Evolutionary conservation across 1,140 invertebrate species (phyloP).

Genomic region (Ctenoplectra terminalis): DNA sequence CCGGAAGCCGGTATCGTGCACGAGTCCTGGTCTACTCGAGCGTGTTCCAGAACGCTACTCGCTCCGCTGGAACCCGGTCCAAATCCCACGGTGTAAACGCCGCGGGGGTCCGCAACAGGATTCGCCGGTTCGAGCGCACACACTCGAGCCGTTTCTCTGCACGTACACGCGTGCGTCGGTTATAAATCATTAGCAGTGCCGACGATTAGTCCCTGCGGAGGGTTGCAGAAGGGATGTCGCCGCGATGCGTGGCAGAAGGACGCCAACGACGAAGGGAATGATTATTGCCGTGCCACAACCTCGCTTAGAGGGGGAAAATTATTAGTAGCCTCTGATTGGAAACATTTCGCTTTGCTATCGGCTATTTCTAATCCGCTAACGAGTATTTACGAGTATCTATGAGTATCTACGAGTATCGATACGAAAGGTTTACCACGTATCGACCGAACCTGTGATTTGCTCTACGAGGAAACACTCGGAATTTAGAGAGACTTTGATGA

Average conservation of each 20-base stretch:
- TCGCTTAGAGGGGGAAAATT: constrained; percentile 71
- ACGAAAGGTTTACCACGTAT: constrained; percentile 68
- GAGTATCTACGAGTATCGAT: constrained; percentile 22
- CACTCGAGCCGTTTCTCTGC: constrained; percentile 39
- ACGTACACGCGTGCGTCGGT: constrained; percentile 71
- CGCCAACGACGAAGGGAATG: constrained; percentile 66
- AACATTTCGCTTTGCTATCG: constrained; percentile 72
- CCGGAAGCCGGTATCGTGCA: constrained; percentile 63
- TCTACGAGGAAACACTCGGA: neutral
- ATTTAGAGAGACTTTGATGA: neutral
- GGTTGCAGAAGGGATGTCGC: constrained; percentile 63
- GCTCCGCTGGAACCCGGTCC: constrained; percentile 49
- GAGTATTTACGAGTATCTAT: constrained; percentile 57
- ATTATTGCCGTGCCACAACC: constrained; percentile 75
- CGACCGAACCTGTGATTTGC: constrained; percentile 26
- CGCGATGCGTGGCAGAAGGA: constrained; percentile 56
- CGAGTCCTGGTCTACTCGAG: constrained; percentile 66
- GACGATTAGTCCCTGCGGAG: constrained; percentile 79
- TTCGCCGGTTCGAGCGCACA: constrained; percentile 65
- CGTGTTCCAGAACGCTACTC: constrained; percentile 65
- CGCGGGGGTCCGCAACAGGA: constrained; percentile 79
- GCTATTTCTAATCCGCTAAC: constrained; percentile 73
- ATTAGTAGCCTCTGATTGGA: constrained; percentile 80
- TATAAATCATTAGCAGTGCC: constrained; percentile 81
- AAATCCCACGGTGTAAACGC: constrained; percentile 80